phyloP scores from a whole-genome alignment of 92 coral and sea anemone species.

The Virgularia gustaviana region DNA sequence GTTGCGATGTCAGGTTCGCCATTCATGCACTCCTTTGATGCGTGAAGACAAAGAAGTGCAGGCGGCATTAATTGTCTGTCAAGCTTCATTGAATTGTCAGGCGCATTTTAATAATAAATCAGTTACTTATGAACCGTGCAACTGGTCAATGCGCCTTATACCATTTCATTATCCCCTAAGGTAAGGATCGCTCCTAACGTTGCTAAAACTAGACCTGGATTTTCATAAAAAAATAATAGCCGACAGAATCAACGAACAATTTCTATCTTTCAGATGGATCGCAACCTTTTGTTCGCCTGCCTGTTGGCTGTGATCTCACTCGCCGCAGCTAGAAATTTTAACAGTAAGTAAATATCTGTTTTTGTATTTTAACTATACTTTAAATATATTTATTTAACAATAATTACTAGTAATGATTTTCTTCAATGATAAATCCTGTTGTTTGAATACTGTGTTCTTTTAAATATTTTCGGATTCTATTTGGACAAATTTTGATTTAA shows the following conservation, averaged over 20 bases:
- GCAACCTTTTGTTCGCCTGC: constrained; percentile 83
- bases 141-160: constrained; percentile 5
- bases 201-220: not conserved
- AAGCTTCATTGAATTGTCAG: not conserved
- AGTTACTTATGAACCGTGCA: constrained; percentile 4
- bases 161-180: constrained; percentile 16
- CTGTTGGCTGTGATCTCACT: constrained; percentile 82
- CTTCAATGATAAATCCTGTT: too few species aligned
- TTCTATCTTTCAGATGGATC: constrained; percentile 74
- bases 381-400: not conserved
- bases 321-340: constrained; percentile 70
- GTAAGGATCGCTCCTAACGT: constrained; percentile 22
- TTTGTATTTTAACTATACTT: not conserved
- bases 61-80: constrained; percentile 12
- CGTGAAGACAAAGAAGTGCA: constrained; percentile 19
- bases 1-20: constrained; percentile 9
- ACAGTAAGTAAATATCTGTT: constrained; percentile 9
- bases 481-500: too few species aligned
- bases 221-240: not conserved
- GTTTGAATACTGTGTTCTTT: too few species aligned
- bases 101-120: constrained; percentile 35
- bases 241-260: not conserved
- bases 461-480: too few species aligned
- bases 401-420: too few species aligned
- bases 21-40: constrained; percentile 18